A percentile compares a stretch with the other conserved stretches of the same genome.
Evolutionary conservation across 2,113 vertebrate genomes (phyloP).

Genomic region (Otolemur garnettii): DNA sequence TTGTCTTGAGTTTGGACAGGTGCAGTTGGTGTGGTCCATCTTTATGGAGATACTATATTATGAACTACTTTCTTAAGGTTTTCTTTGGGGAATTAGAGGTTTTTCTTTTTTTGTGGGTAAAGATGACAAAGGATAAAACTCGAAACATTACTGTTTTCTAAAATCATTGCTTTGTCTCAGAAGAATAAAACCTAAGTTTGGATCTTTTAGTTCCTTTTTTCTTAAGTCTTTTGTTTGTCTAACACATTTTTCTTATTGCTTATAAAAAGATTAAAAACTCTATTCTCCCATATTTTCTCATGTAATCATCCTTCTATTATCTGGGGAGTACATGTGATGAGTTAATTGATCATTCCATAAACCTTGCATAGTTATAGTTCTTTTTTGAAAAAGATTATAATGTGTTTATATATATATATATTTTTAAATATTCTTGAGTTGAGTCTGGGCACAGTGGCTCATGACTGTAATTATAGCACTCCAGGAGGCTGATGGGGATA

Average conservation of each 20-base stretch:
- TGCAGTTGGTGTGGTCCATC: background rate
- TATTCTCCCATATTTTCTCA: background rate
- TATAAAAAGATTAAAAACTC: conserved; percentile 19
- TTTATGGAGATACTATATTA: background rate
- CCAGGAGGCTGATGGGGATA: no score
- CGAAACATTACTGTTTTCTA: conserved; percentile 44
- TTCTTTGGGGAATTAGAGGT: background rate
- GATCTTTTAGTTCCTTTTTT: conserved; percentile 29
- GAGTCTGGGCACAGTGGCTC: background rate
- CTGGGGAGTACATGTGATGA: background rate
- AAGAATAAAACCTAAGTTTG: conserved; percentile 52
- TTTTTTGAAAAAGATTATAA: background rate
- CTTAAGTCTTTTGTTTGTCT: conserved; percentile 49
- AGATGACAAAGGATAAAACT: conserved; percentile 38
- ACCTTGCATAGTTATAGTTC: background rate
- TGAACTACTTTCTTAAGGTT: conserved; percentile 1
- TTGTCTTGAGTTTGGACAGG: conserved; percentile 42
- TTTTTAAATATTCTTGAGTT: background rate
- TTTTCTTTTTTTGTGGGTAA: conserved; percentile 35
- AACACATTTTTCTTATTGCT: background rate
- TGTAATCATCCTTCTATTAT: background rate
- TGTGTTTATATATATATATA: fast-evolving
- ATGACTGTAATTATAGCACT: no score
- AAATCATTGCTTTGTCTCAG: conserved; percentile 8
- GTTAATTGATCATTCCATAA: background rate